Evolutionary conservation across 2,797 vertebrate genomes (phyloP).

Genomic region (Channallabes apus): DNA sequence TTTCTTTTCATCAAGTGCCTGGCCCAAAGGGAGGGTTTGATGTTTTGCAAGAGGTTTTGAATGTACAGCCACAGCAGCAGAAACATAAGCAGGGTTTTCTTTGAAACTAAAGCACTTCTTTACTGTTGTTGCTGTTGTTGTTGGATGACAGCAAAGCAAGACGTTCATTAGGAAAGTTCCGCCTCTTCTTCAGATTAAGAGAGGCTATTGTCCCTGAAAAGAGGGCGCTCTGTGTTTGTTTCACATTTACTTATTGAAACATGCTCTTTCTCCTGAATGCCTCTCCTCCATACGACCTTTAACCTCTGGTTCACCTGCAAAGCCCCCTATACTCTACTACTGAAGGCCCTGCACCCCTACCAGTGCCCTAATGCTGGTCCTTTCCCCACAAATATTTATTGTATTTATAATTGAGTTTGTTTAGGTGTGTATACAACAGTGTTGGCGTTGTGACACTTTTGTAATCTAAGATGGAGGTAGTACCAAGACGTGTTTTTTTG

Average conservation of each 20-base stretch:
- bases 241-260: conserved; percentile 54
- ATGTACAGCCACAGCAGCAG: conserved; percentile 62
- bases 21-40: conserved; percentile 49
- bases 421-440: conserved; percentile 21
- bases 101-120: conserved; percentile 63
- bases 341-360: conserved; percentile 46
- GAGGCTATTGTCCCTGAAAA: conserved; percentile 75
- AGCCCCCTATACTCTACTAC: conserved; percentile 53
- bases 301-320: conserved; percentile 49
- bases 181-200: conserved; percentile 43
- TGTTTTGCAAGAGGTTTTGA: conserved; percentile 61
- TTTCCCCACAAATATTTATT: conserved; percentile 54
- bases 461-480: conserved; percentile 48
- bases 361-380: conserved; percentile 44
- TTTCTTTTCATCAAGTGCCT: conserved; percentile 60
- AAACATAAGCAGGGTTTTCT: conserved; percentile 52
- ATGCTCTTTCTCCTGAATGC: conserved; percentile 29
- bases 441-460: conserved; percentile 34
- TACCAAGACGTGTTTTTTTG: conserved; percentile 51
- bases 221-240: conserved; percentile 62
- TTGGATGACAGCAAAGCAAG: conserved; percentile 60
- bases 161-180: conserved; percentile 58
- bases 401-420: conserved; percentile 58
- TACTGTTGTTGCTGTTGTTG: conserved; percentile 51
- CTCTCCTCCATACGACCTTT: conserved; percentile 41